Percentiles rank a stretch among this genome's conserved stretches.
These are phyloP conservation scores for Drosophila monieri DNA, from an alignment of 2,888 invertebrate species.

Conservation along the genomic window DNA sequence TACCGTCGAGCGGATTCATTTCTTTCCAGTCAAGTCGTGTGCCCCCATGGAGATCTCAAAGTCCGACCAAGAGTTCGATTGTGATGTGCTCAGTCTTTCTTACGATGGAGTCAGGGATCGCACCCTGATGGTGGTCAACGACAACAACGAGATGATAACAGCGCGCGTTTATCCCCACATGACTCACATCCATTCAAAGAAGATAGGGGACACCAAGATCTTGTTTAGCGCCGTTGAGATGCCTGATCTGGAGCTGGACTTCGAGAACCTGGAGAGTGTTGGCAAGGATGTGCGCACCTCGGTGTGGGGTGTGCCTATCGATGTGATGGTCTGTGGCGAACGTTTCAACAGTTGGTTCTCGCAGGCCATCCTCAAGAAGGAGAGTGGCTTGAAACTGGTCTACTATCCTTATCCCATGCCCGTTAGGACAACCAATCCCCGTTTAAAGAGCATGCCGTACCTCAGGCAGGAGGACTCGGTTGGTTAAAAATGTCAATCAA, in stretches of 20 bases:
- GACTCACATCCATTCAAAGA: conserved; percentile 66
- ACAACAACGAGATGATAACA: conserved; percentile 75
- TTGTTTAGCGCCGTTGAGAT: conserved; percentile 86
- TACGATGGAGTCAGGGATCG: conserved; percentile 73
- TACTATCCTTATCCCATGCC: conserved; percentile 86
- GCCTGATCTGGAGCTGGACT: conserved; percentile 84
- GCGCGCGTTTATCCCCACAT: conserved; percentile 81
- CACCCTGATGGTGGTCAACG: conserved; percentile 80
- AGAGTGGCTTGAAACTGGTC: conserved; percentile 85
- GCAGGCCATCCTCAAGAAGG: conserved; percentile 83
- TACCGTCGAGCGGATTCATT: conserved; percentile 66
- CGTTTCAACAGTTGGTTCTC: conserved; percentile 90
- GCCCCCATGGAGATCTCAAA: conserved; percentile 60
- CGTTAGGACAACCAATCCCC: conserved; percentile 65
- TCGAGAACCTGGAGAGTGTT: conserved; percentile 80
- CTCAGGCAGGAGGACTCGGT: conserved; percentile 72
- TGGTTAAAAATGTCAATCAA: conserved; percentile 12
- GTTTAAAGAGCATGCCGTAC: conserved; percentile 69
- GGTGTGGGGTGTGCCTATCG: conserved; percentile 86
- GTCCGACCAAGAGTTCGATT: conserved; percentile 58
- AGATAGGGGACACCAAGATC: conserved; percentile 84
- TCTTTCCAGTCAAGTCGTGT: conserved; percentile 82
- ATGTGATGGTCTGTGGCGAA: conserved; percentile 90
- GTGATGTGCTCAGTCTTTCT: conserved; percentile 77
- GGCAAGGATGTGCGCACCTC: conserved; percentile 82